Conservation (phyloP, 2,888 invertebrate species). For the Pyrocoelia pectoralis region DNA sequence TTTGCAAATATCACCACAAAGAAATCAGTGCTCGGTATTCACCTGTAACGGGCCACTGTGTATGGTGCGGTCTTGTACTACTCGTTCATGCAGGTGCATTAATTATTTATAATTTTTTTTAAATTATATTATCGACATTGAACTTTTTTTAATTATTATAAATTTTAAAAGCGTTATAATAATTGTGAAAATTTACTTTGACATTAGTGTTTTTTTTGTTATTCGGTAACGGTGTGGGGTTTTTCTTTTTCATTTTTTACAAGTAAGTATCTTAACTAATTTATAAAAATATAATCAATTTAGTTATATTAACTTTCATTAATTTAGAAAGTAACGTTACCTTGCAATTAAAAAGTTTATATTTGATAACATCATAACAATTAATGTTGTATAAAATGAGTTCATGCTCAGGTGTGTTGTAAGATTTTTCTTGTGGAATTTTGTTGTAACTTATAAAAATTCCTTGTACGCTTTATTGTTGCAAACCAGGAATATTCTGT, state of each 20-base stretch:
- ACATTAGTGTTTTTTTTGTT: not conserved
- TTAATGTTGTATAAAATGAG: not conserved
- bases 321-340: conserved; percentile 7
- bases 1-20: conserved; percentile 45
- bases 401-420: too few species aligned
- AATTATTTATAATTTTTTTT: conserved; percentile 29
- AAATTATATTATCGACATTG: not conserved
- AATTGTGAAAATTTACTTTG: not conserved
- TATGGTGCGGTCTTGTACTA: conserved; percentile 35
- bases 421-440: too few species aligned
- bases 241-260: not conserved
- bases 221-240: conserved; percentile 24
- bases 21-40: conserved; percentile 45
- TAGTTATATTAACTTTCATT: conserved; percentile 5
- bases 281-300: not conserved
- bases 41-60: conserved; percentile 44
- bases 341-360: not conserved
- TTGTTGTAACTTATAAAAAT: not conserved
- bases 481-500: not conserved
- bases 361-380: conserved; percentile 4
- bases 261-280: not conserved
- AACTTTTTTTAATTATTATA: not conserved
- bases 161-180: not conserved
- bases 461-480: conserved; percentile 3
- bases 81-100: conserved; percentile 39